These are phyloP conservation scores for Stichodactyla mertensii DNA, from an alignment of 64 coral and sea anemone species.

Conservation along the genomic window DNA sequence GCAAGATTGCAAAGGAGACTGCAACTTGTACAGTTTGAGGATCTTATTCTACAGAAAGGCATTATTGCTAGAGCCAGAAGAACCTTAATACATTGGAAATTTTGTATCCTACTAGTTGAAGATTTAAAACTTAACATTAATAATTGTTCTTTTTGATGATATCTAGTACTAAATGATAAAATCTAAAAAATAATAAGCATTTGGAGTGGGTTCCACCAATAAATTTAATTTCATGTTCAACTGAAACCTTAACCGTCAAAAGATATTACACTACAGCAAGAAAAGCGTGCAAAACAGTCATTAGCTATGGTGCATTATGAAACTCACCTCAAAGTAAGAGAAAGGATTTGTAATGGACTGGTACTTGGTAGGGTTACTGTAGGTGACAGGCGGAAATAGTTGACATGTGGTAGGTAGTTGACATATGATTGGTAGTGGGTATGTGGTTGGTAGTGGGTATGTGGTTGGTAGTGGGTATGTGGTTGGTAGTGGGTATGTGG, in stretches of 20 bases:
- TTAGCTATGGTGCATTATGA: slow-evolving; percentile 27
- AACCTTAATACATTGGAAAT: slow-evolving; percentile 54
- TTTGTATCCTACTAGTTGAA: slow-evolving; percentile 44
- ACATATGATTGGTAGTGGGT: too few species aligned
- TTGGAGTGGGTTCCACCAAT: too few species aligned
- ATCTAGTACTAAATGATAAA: too few species aligned
- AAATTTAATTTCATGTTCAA: too few species aligned
- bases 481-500: too few species aligned
- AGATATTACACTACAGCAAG: slow-evolving; percentile 31
- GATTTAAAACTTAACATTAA: not conserved
- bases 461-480: too few species aligned
- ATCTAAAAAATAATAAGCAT: too few species aligned
- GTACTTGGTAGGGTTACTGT: not conserved
- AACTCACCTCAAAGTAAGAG: slow-evolving; percentile 32
- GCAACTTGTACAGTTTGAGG: slow-evolving; percentile 59
- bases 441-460: too few species aligned
- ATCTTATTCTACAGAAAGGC: slow-evolving; percentile 40
- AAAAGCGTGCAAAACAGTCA: slow-evolving; percentile 27
- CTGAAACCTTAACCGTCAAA: slow-evolving; percentile 16
- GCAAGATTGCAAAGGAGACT: slow-evolving; percentile 35
- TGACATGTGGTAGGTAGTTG: too few species aligned
- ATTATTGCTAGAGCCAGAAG: slow-evolving; percentile 44
- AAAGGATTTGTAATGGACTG: not conserved
- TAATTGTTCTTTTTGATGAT: not conserved
- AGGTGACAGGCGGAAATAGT: too few species aligned